A percentile compares a stretch with the other conserved stretches of the same genome.
These are phyloP conservation scores for Tylochromis polylepis DNA, from an alignment of 2,113 vertebrate species.

Conservation along the genomic window DNA sequence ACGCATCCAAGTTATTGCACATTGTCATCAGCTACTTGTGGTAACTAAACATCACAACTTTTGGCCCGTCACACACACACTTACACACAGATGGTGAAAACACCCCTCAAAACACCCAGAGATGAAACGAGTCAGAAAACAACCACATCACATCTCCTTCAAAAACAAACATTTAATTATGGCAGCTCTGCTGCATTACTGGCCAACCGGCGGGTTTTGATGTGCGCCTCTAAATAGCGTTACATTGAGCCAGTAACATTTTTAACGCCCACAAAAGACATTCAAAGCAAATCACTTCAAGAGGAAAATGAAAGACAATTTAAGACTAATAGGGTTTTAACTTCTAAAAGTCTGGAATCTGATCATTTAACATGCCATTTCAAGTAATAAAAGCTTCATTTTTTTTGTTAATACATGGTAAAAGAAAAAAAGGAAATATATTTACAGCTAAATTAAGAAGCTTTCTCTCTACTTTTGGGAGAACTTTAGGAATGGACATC, in stretches of 20 bases:
- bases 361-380: conserved; percentile 34
- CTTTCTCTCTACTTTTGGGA: not conserved
- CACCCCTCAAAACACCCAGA: conserved; percentile 17
- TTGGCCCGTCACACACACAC: not conserved
- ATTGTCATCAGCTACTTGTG: not conserved
- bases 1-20: not conserved
- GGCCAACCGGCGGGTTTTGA: conserved; percentile 31
- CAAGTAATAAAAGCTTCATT: conserved; percentile 13
- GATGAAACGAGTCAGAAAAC: conserved; percentile 51
- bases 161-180: conserved; percentile 62
- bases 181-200: conserved; percentile 22
- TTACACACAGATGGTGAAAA: conserved; percentile 32
- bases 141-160: conserved; percentile 56
- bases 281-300: conserved; percentile 40
- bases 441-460: not conserved
- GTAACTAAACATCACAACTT: not conserved
- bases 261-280: conserved; percentile 27
- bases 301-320: conserved; percentile 38
- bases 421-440: not conserved
- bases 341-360: conserved; percentile 37
- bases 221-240: conserved; percentile 40
- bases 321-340: conserved; percentile 32
- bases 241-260: conserved; percentile 31
- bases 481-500: not conserved
- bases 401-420: not conserved